These are phyloP conservation scores for Arctocebus calabarensis DNA, from an alignment of 2,797 vertebrate genomes.

Conservation along the genomic window DNA sequence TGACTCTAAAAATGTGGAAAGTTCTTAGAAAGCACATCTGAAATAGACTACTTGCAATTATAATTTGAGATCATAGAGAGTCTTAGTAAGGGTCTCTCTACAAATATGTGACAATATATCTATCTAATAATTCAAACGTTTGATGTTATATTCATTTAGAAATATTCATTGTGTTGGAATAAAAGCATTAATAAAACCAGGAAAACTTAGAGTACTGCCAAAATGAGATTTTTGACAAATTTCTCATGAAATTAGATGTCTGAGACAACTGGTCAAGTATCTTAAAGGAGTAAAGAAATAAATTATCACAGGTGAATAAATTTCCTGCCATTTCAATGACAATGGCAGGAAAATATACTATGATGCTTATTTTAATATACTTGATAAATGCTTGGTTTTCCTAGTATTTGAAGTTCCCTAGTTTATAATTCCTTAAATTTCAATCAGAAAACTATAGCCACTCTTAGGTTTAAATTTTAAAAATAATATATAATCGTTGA, in stretches of 20 bases:
- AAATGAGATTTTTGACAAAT: not conserved
- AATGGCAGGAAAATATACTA: not conserved
- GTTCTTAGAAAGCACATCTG: not conserved
- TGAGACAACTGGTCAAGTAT: not conserved
- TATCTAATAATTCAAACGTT: not conserved
- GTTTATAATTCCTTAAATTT: not conserved
- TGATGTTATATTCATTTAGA: not conserved
- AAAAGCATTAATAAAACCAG: not conserved
- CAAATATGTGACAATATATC: not conserved
- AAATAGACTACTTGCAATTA: not conserved
- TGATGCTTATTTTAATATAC: not conserved
- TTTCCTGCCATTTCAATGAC: not conserved
- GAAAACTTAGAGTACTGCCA: not conserved
- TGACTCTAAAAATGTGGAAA: not conserved
- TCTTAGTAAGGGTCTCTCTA: not conserved
- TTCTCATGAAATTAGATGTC: not conserved
- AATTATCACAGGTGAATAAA: not conserved
- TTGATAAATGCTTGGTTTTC: not conserved
- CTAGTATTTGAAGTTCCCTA: not conserved
- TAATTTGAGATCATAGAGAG: not conserved
- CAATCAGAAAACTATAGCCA: fast-evolving
- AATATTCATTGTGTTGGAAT: no score
- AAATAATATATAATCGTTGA: not conserved
- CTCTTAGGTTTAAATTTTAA: not conserved
- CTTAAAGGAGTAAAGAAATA: not conserved